Percentiles rank a stretch among this genome's conserved stretches.
Evolutionary conservation across 1,140 invertebrate genomes (phyloP).

Genomic region (Drosophila ficusphila): DNA sequence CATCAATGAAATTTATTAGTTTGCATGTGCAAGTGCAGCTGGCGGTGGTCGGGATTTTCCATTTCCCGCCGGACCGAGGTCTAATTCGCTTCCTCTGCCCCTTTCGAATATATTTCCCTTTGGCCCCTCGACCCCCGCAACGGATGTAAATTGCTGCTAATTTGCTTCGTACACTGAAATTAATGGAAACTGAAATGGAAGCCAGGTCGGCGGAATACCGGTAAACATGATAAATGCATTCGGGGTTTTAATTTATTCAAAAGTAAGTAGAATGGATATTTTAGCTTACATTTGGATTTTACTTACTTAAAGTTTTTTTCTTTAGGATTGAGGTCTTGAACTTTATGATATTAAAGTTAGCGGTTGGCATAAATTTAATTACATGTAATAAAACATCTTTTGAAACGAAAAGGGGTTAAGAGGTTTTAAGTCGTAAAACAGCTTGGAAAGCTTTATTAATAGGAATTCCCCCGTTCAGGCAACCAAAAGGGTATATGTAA

Average conservation of each 20-base stretch:
- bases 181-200: conserved; percentile 48
- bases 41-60: conserved; percentile 54
- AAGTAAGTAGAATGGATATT: not conserved
- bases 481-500: conserved; percentile 2
- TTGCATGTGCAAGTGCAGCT: conserved; percentile 81
- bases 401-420: too few species aligned
- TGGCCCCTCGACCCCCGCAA: not conserved
- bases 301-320: too few species aligned
- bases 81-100: conserved; percentile 29
- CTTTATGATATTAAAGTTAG: too few species aligned
- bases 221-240: conserved; percentile 27
- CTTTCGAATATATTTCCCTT: conserved; percentile 8
- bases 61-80: conserved; percentile 65
- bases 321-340: too few species aligned
- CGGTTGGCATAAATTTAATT: too few species aligned
- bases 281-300: too few species aligned
- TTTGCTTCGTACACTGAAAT: conserved; percentile 52
- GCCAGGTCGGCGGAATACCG: conserved; percentile 1
- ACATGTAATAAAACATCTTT: too few species aligned
- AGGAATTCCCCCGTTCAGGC: not conserved
- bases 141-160: conserved; percentile 73
- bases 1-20: conserved; percentile 84
- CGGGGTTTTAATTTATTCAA: not conserved
- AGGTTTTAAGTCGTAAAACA: not conserved
- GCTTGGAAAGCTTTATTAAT: not conserved